These are phyloP conservation scores for Ylistrum balloti DNA, from an alignment of 1,140 invertebrate genomes.

Conservation along the genomic window DNA sequence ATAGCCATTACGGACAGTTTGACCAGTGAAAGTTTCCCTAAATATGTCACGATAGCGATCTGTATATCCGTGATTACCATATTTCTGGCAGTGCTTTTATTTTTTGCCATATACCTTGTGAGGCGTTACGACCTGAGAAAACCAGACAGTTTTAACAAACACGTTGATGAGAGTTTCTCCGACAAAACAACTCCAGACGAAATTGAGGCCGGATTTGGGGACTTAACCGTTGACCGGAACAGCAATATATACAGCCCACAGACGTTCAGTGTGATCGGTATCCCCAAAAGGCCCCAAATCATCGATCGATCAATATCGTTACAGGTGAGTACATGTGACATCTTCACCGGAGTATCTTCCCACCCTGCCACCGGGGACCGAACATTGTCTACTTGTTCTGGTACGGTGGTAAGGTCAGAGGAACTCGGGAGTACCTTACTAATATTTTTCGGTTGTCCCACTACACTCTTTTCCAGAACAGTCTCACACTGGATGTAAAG, in stretches of 20 bases:
- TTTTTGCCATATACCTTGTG: slow-evolving; percentile 56
- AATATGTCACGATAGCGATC: slow-evolving; percentile 56
- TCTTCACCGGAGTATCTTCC: too few species aligned
- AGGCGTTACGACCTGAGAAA: slow-evolving; percentile 42
- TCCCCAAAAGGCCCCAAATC: slow-evolving; percentile 42
- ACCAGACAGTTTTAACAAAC: slow-evolving; percentile 15
- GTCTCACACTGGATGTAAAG: too few species aligned
- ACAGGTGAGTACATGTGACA: slow-evolving; percentile 47
- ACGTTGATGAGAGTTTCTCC: slow-evolving; percentile 17
- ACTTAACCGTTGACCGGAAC: background rate
- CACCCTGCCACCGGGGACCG: too few species aligned
- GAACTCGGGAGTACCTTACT: too few species aligned
- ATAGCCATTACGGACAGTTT: slow-evolving; percentile 57
- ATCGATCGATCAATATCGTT: slow-evolving; percentile 57
- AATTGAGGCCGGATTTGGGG: slow-evolving; percentile 48
- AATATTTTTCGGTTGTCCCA: too few species aligned
- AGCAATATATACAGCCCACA: background rate
- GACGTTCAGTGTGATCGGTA: background rate
- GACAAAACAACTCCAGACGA: slow-evolving; percentile 44
- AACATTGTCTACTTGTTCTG: too few species aligned
- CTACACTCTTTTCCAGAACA: too few species aligned
- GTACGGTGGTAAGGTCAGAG: too few species aligned
- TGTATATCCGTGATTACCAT: slow-evolving; percentile 51
- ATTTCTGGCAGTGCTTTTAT: slow-evolving; percentile 53
- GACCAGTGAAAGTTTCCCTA: slow-evolving; percentile 16